These are phyloP conservation scores for Nezara viridula DNA, from an alignment of 2,888 invertebrate genomes.

Conservation along the genomic window DNA sequence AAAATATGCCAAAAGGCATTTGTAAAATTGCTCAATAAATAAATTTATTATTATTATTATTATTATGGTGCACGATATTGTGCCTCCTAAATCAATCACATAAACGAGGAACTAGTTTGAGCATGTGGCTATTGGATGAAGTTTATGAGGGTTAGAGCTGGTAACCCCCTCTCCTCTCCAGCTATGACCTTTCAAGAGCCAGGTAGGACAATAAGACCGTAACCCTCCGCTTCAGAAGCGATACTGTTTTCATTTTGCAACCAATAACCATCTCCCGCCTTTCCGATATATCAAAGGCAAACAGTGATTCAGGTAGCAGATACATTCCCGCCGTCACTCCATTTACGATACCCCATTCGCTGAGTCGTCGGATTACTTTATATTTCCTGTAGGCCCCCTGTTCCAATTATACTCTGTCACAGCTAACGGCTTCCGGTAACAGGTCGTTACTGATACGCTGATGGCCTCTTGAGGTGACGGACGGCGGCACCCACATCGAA, in stretches of 20 bases:
- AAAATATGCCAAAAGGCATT: too few species aligned
- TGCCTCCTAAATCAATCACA: too few species aligned
- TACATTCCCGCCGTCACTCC: neutral
- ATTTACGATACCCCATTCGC: constrained; percentile 5
- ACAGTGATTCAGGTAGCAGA: neutral
- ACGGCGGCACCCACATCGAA: neutral
- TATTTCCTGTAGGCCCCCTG: neutral
- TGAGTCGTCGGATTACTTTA: constrained; percentile 1
- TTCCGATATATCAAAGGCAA: neutral
- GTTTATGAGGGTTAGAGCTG: neutral
- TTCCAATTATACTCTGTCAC: constrained; percentile 35
- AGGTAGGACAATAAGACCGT: neutral
- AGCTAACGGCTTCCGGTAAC: constrained; percentile 30
- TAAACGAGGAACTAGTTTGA: neutral
- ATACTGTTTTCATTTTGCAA: neutral
- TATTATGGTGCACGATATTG: too few species aligned
- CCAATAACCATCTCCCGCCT: neutral
- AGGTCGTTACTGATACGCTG: constrained; percentile 16
- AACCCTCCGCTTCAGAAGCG: neutral
- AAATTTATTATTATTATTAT: too few species aligned
- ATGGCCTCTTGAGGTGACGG: constrained; percentile 23
- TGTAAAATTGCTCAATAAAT: too few species aligned
- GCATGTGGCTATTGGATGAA: neutral
- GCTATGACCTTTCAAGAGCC: neutral
- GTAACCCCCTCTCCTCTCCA: too few species aligned